Evolutionary conservation across 2,888 invertebrate genomes (phyloP).

Genomic region (Phyllotreta cruciferae): DNA sequence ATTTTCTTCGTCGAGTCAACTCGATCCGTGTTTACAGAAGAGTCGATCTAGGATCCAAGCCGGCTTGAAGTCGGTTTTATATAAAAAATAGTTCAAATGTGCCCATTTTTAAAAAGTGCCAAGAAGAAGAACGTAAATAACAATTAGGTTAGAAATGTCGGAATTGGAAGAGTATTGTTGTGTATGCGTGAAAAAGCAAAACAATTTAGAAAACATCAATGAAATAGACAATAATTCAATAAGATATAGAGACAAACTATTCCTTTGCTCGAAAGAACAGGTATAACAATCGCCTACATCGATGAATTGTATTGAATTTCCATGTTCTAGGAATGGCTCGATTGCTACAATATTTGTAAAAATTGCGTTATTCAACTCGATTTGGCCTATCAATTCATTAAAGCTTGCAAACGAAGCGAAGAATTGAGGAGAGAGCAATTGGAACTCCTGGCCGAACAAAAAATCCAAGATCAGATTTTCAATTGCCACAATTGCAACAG

Average conservation of each 20-base stretch:
- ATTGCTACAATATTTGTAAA: slow-evolving; percentile 40
- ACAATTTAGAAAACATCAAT: slow-evolving; percentile 34
- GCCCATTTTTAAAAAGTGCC: not conserved
- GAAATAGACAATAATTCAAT: slow-evolving; percentile 35
- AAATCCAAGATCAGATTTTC: slow-evolving; percentile 30
- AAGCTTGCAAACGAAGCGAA: slow-evolving; percentile 42
- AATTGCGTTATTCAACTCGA: slow-evolving; percentile 40
- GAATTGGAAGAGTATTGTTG: slow-evolving; percentile 41
- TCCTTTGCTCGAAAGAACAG: slow-evolving; percentile 40
- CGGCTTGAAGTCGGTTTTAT: too few species aligned
- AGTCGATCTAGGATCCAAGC: too few species aligned
- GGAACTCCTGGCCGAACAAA: slow-evolving; percentile 27
- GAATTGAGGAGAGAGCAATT: slow-evolving; percentile 39
- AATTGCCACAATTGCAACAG: slow-evolving; percentile 45
- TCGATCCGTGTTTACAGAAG: too few species aligned
- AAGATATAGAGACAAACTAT: slow-evolving; percentile 42
- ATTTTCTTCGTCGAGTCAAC: too few species aligned
- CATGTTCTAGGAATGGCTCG: slow-evolving; percentile 42
- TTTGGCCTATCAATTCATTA: slow-evolving; percentile 41
- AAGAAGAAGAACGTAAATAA: not conserved
- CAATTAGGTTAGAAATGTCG: slow-evolving; percentile 32
- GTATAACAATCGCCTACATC: slow-evolving; percentile 28
- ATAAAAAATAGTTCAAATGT: slow-evolving; percentile 8
- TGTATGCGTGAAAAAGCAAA: slow-evolving; percentile 40
- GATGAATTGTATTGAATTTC: not conserved